A percentile compares a stretch with the other conserved stretches of the same genome.
Conservation (phyloP, 1,140 invertebrate genomes). For the Formica selysi region DNA sequence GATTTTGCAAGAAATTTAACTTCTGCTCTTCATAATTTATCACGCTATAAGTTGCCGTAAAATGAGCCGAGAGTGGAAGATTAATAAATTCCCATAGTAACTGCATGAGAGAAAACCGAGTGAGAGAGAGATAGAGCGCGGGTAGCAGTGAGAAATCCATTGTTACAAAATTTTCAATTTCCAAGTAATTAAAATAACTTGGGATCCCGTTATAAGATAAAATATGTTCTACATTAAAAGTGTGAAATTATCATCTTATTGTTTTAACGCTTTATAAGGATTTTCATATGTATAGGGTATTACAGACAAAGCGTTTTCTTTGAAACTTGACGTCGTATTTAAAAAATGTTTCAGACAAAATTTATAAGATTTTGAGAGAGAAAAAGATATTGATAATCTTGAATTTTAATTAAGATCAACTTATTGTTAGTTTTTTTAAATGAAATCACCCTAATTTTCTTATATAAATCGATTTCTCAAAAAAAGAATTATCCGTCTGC, state of each 20-base stretch:
- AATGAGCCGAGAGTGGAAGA: not conserved
- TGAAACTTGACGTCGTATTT: too few species aligned
- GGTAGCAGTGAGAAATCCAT: not conserved
- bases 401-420: too few species aligned
- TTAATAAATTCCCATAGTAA: constrained; percentile 29
- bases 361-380: too few species aligned
- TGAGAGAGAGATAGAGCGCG: not conserved
- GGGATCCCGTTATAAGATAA: not conserved
- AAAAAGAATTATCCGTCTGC: not conserved
- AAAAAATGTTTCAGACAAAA: too few species aligned
- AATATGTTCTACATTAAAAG: not conserved
- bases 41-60: not conserved
- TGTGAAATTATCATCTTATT: not conserved
- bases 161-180: constrained; percentile 15
- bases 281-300: not conserved
- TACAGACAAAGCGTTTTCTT: too few species aligned
- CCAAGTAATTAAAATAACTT: not conserved
- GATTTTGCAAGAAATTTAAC: constrained; percentile 14
- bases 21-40: not conserved
- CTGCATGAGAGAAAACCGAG: not conserved
- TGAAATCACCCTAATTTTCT: too few species aligned
- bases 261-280: not conserved
- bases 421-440: too few species aligned
- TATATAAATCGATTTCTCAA: not conserved
- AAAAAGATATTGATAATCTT: too few species aligned